A percentile compares a stretch with the other conserved stretches of the same genome.
Conservation (phyloP, 1,140 invertebrate genomes). For the Nebria ingens region DNA sequence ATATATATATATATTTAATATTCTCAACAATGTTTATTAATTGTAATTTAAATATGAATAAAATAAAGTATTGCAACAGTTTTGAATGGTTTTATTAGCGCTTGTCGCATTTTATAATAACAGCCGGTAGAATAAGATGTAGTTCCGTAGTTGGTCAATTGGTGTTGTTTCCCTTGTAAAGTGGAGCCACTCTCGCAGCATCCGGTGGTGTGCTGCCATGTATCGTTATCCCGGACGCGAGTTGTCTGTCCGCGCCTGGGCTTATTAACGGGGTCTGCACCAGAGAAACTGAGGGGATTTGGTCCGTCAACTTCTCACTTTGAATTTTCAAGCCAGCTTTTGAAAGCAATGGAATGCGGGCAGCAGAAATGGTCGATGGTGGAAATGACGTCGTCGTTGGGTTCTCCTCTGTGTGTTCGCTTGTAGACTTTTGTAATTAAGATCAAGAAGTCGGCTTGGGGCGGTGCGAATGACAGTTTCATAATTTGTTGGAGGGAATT, state of each 20-base stretch:
- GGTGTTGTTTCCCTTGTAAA: background rate
- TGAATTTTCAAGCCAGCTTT: background rate
- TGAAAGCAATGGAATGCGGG: background rate
- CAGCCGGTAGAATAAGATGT: too few relatives aligned
- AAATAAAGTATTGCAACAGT: too few relatives aligned
- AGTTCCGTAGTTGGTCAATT: too few relatives aligned
- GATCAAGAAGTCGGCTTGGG: background rate
- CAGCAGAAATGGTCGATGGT: background rate
- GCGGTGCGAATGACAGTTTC: background rate
- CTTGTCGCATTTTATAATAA: too few relatives aligned
- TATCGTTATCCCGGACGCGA: background rate
- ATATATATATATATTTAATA: too few relatives aligned
- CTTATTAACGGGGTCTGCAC: background rate
- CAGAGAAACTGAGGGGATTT: background rate
- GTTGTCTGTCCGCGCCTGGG: background rate
- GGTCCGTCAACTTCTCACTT: background rate
- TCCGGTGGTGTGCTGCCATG: background rate
- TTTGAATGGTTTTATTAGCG: too few relatives aligned
- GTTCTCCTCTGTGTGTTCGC: too few relatives aligned
- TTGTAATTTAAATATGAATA: too few relatives aligned
- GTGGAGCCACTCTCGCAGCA: background rate
- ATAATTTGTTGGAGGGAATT: background rate
- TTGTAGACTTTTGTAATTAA: background rate
- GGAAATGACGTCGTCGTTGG: background rate
- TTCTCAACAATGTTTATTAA: too few relatives aligned